A percentile compares a stretch with the other conserved stretches of the same genome.
These are phyloP conservation scores for Zaprionus bogoriensis DNA, from an alignment of 2,888 invertebrate species.

Conservation along the genomic window DNA sequence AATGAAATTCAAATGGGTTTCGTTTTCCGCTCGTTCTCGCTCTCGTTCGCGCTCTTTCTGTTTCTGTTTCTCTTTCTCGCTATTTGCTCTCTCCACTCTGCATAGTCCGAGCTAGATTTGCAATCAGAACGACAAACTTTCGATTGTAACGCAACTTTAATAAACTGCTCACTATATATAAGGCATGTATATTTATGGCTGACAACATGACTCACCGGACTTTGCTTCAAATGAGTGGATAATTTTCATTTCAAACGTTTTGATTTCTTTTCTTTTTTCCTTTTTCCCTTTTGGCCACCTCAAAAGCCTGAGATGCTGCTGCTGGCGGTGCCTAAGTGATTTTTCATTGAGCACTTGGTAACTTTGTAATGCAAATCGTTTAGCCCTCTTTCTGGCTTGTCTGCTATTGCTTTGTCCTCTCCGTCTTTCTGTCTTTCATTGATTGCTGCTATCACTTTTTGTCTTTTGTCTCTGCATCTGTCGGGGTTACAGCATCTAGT, in stretches of 20 bases:
- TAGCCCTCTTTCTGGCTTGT: not conserved
- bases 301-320: constrained; percentile 20
- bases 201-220: constrained; percentile 18
- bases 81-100: constrained; percentile 3
- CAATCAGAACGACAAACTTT: constrained; percentile 51
- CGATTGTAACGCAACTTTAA: constrained; percentile 30
- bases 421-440: constrained; percentile 42
- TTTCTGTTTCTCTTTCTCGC: not conserved
- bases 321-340: constrained; percentile 49
- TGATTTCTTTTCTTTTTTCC: not conserved
- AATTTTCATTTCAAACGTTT: constrained; percentile 59
- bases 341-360: constrained; percentile 52
- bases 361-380: constrained; percentile 67
- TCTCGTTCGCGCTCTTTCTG: not conserved
- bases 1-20: constrained; percentile 73
- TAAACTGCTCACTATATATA: constrained; percentile 37
- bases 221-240: constrained; percentile 25
- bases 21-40: constrained; percentile 29
- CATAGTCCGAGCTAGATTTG: constrained; percentile 8
- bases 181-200: constrained; percentile 31
- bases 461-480: constrained; percentile 8
- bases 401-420: constrained; percentile 1
- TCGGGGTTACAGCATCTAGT: constrained; percentile 21
- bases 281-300: not conserved
- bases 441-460: constrained; percentile 48